Conservation (phyloP, 1,140 invertebrate genomes). For the Sycobia sp. region DNA sequence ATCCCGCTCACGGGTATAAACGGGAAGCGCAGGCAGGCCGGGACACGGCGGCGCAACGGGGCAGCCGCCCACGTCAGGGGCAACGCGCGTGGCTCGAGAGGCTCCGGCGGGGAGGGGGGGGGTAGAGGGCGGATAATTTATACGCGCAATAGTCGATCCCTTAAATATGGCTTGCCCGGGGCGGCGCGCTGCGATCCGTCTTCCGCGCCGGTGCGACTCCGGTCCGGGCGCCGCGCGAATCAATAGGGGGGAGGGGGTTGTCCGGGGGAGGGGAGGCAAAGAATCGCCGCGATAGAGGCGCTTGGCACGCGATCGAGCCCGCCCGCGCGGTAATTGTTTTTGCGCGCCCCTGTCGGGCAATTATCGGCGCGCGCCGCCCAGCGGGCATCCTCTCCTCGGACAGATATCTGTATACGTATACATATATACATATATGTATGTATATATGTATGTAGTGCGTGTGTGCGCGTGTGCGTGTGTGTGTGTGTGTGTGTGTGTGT, state of each 20-base stretch:
- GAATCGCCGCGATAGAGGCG: background rate
- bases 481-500: too few relatives aligned
- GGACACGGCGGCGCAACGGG: too few relatives aligned
- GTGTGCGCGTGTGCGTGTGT: too few relatives aligned
- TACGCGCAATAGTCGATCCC: background rate
- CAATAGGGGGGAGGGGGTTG: background rate
- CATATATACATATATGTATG: too few relatives aligned
- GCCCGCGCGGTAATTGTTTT: constrained; percentile 43
- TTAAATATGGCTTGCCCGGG: background rate
- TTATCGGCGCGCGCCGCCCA: constrained; percentile 38
- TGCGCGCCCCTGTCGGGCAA: constrained; percentile 41
- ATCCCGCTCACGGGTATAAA: too few relatives aligned
- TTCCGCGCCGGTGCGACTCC: background rate
- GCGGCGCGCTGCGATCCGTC: background rate
- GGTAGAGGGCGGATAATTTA: too few relatives aligned
- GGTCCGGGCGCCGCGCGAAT: background rate
- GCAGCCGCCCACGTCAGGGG: too few relatives aligned
- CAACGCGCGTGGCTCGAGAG: too few relatives aligned
- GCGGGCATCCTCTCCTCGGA: background rate
- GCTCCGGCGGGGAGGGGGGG: too few relatives aligned
- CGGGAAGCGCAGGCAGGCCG: too few relatives aligned
- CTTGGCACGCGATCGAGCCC: constrained; percentile 18
- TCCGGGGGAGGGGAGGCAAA: background rate
- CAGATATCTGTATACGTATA: too few relatives aligned
- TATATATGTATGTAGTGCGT: too few relatives aligned